These are phyloP conservation scores for Bicyclus anynana DNA, from an alignment of 1,140 invertebrate species.

Conservation along the genomic window DNA sequence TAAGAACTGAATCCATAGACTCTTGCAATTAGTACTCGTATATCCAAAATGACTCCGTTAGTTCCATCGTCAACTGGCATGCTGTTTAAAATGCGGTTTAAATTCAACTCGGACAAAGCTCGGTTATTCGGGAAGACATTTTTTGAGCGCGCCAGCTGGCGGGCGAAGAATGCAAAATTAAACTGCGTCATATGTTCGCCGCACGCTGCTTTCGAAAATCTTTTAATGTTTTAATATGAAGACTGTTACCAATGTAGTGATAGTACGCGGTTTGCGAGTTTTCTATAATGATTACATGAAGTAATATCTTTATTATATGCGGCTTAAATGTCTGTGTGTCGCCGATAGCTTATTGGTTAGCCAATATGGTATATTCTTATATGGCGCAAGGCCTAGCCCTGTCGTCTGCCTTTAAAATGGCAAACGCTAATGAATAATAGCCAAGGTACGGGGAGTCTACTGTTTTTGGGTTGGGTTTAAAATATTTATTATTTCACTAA, in stretches of 20 bases:
- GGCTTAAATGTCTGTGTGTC: too few relatives aligned
- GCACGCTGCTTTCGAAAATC: background rate
- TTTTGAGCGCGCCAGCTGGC: conserved; percentile 5
- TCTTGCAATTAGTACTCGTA: background rate
- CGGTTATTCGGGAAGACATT: background rate
- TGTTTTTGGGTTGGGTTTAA: too few relatives aligned
- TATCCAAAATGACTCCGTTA: background rate
- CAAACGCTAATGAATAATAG: too few relatives aligned
- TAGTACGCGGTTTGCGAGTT: too few relatives aligned
- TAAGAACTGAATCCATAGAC: background rate
- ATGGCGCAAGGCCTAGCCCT: too few relatives aligned
- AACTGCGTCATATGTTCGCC: conserved; percentile 5
- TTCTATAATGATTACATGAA: too few relatives aligned
- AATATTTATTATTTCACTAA: too few relatives aligned
- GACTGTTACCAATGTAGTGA: background rate
- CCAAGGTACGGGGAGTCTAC: too few relatives aligned
- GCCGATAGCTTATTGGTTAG: too few relatives aligned
- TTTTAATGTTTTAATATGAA: conserved; percentile 7
- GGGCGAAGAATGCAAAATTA: conserved; percentile 11
- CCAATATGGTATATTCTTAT: too few relatives aligned
- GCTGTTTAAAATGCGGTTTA: background rate
- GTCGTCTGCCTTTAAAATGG: too few relatives aligned
- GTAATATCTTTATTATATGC: too few relatives aligned
- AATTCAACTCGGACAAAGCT: conserved; percentile 4
- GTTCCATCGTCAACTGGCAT: background rate